Evolutionary conservation across 2,888 invertebrate species (phyloP), one percentile per base, ranked within the genome.

Genomic region (Drosophila lutescens): DNA sequence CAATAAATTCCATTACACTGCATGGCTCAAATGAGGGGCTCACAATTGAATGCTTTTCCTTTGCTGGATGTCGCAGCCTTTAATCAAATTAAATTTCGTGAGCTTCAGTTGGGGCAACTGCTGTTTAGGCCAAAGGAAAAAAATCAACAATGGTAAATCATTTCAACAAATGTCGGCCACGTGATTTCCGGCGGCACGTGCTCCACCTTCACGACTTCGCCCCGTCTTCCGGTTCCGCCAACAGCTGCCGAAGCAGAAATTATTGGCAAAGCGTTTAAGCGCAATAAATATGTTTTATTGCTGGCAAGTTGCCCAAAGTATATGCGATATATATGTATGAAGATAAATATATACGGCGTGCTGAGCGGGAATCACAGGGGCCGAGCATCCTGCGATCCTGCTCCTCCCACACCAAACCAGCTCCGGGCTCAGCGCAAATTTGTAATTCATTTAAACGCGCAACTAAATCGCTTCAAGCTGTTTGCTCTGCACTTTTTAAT

Each of bases 211-310:
- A 40, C 30, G 38, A 17, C 23, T 23, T 23, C 46, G 30, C 46
- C 15, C 34, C 43, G 7, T 17, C 20, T 51, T 57, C 32, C 55
- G 46, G 43, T 47, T 32, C 36, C 46, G 40, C 62, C 60, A 46
- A 32, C 74, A 80, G 74, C 79, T 86, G 86, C 73, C 80, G 72
- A 78, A 72, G 68, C 68, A 74, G 67, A 85, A 91, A 88, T 85
- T 91, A 91, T 91, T 91, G 89, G 86, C 84, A 83, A 77, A 89
- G 87, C 90, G 88, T 87, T 91, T 89, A 83, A 89, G 80, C 78
- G 88, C 89, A 89, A 91, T 91, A 91, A 91, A 91, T 91, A 88
- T 78, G 78, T 81, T 89, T 89, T 86, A 90, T 90, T 69, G 69
- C 74, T 80, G 85, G 87, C 85, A 84, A 56, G 57, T 59, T 60